Evolutionary conservation across 1,140 invertebrate genomes (phyloP).

Genomic region (Maniola jurtina): DNA sequence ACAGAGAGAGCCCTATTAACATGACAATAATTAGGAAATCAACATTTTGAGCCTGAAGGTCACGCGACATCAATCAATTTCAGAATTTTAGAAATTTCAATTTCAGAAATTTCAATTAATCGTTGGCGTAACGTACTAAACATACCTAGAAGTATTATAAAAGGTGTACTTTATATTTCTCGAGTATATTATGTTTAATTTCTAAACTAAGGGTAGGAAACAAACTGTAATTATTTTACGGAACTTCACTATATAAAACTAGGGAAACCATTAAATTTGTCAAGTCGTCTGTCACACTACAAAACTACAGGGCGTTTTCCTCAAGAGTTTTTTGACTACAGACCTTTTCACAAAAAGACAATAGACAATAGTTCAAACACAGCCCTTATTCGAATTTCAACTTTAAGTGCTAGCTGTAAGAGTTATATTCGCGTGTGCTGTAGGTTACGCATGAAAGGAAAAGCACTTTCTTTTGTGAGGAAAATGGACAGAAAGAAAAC

Average conservation of each 20-base stretch:
- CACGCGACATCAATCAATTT: too few relatives aligned
- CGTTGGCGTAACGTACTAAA: too few relatives aligned
- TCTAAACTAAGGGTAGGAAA: too few relatives aligned
- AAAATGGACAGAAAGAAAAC: conserved; percentile 23
- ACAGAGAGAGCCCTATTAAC: too few relatives aligned
- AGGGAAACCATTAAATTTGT: conserved; percentile 2
- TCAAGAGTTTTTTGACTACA: conserved; percentile 4
- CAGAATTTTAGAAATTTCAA: too few relatives aligned
- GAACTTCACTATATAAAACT: not conserved
- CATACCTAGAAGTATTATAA: too few relatives aligned
- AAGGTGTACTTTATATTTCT: too few relatives aligned
- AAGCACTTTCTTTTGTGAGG: conserved; percentile 19
- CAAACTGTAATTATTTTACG: not conserved
- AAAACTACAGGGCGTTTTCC: conserved; percentile 2
- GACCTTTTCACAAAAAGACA: conserved; percentile 11
- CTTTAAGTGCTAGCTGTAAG: not conserved
- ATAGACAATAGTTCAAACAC: conserved; percentile 10
- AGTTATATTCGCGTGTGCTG: not conserved
- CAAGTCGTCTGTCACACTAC: not conserved
- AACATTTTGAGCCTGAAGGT: too few relatives aligned
- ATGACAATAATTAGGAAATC: too few relatives aligned
- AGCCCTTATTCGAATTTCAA: not conserved
- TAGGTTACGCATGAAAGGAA: conserved; percentile 4
- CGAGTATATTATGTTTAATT: too few relatives aligned
- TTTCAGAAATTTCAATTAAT: too few relatives aligned